A percentile compares a stretch with the other conserved stretches of the same genome.
phyloP scores from a whole-genome alignment of 2,113 vertebrate species.

The Apteryx mantelli region DNA sequence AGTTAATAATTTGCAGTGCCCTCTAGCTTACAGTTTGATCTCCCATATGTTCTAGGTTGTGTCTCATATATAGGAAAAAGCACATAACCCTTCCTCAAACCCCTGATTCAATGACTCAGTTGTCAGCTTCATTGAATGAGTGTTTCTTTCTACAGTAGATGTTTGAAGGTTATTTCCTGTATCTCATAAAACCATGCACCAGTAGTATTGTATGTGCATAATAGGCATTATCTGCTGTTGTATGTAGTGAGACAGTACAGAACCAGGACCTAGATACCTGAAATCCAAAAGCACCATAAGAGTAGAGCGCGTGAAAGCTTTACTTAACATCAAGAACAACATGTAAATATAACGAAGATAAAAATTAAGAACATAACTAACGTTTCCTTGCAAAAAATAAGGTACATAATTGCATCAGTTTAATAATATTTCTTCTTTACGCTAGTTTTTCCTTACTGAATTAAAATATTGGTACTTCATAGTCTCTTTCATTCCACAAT shows the following conservation, averaged over 20 bases:
- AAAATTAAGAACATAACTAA: background rate
- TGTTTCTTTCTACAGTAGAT: background rate
- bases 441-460: background rate
- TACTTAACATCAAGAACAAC: background rate
- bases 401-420: background rate
- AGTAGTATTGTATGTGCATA: background rate
- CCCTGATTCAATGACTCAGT: background rate
- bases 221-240: background rate
- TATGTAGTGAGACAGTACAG: background rate
- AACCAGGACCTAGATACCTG: background rate
- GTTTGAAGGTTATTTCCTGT: background rate
- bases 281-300: background rate
- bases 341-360: background rate
- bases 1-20: constrained; percentile 19
- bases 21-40: constrained; percentile 10
- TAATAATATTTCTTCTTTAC: constrained; percentile 5
- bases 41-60: background rate
- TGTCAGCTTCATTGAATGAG: background rate
- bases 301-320: background rate
- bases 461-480: constrained; percentile 51
- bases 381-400: background rate
- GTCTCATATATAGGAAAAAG: background rate
- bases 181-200: background rate
- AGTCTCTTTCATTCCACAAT: constrained; percentile 46
- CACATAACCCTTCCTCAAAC: background rate